Evolutionary conservation across 1,140 invertebrate species (phyloP).

Genomic region (Ips typographus): DNA sequence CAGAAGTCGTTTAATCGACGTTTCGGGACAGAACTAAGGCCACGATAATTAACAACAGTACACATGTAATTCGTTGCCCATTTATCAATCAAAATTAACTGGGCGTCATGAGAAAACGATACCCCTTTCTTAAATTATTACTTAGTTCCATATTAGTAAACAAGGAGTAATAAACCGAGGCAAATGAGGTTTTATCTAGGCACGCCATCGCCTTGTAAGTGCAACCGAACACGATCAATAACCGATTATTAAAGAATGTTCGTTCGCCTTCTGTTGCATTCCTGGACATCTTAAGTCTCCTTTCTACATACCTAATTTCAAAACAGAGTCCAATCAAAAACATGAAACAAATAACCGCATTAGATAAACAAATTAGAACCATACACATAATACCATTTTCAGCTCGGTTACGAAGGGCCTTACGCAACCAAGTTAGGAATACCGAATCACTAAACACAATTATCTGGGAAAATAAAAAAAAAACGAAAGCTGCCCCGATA

Average conservation of each 20-base stretch:
- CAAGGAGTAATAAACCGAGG: slow-evolving; percentile 11
- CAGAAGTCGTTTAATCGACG: too few species aligned
- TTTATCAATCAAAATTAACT: slow-evolving; percentile 8
- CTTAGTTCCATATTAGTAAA: slow-evolving; percentile 11
- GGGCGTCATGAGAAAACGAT: background rate
- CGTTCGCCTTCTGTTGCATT: slow-evolving; percentile 12
- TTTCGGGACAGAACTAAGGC: too few species aligned
- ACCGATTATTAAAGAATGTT: slow-evolving; percentile 19
- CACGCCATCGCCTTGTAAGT: slow-evolving; percentile 9
- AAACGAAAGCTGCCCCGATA: slow-evolving; percentile 15
- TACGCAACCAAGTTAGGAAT: background rate
- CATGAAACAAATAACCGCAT: too few species aligned
- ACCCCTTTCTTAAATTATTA: slow-evolving; percentile 5
- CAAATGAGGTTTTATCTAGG: slow-evolving; percentile 13
- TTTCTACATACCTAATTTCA: too few species aligned
- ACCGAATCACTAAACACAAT: slow-evolving; percentile 22
- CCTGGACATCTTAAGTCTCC: too few species aligned
- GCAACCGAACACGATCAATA: slow-evolving; percentile 9
- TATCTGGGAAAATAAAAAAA: slow-evolving; percentile 21
- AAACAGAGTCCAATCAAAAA: too few species aligned
- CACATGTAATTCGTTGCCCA: background rate
- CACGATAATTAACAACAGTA: too few species aligned
- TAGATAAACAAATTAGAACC: too few species aligned
- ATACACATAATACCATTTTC: too few species aligned
- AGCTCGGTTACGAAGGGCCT: too few species aligned